These are phyloP conservation scores for Latrodectus hesperus DNA, from an alignment of 2,888 invertebrate species.

Conservation along the genomic window DNA sequence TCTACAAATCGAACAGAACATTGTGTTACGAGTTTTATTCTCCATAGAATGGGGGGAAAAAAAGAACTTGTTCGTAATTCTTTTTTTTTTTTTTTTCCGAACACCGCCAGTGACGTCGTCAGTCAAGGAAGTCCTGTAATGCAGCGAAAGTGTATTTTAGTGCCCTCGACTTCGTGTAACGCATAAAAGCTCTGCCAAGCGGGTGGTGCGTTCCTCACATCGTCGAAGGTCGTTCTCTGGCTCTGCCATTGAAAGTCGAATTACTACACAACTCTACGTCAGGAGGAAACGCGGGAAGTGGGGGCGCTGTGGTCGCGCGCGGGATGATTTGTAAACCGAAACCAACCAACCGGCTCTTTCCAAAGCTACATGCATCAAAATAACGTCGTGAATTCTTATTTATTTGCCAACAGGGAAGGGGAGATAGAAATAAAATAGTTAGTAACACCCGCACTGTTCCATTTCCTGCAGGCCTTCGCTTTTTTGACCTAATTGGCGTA, in stretches of 20 bases:
- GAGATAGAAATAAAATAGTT: slow-evolving; percentile 3
- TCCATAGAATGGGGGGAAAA: neutral
- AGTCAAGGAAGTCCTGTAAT: slow-evolving; percentile 10
- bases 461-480: slow-evolving; percentile 17
- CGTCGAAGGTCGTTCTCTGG: slow-evolving; percentile 32
- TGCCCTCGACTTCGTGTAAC: neutral
- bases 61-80: neutral
- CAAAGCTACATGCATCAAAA: slow-evolving; percentile 44
- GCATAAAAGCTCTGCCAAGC: slow-evolving; percentile 25
- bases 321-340: slow-evolving; percentile 49
- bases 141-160: slow-evolving; percentile 6
- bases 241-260: slow-evolving; percentile 31
- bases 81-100: neutral
- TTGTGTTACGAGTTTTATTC: slow-evolving; percentile 3
- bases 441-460: slow-evolving; percentile 14
- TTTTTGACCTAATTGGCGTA: slow-evolving; percentile 40
- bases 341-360: slow-evolving; percentile 28
- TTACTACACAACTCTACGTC: slow-evolving; percentile 39
- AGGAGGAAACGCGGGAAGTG: slow-evolving; percentile 33
- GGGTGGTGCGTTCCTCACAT: slow-evolving; percentile 18
- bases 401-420: neutral
- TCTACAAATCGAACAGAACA: neutral
- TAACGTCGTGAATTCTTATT: slow-evolving; percentile 22
- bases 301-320: slow-evolving; percentile 21
- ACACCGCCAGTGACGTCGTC: slow-evolving; percentile 15